Base-by-base conservation (phyloP, 2,113 vertebrate genomes). In the Nesoenas mayeri region DNA sequence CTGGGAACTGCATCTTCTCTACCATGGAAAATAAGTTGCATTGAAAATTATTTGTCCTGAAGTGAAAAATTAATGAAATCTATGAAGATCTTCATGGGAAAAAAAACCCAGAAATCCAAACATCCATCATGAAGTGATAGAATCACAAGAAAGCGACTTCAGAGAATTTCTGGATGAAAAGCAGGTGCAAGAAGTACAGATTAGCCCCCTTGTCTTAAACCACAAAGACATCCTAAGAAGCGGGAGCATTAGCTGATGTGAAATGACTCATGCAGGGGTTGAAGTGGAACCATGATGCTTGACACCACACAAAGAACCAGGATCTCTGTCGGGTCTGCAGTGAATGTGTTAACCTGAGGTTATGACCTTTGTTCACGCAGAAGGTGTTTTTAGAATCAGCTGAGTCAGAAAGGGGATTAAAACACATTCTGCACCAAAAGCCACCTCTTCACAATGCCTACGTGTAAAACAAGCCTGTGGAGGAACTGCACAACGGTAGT, bases 391-490 rank as follows among this genome's bases (percentile, higher is more conserved):
- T 22, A 26, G 3, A 11, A 8, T 11, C 7, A 4, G 34, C 16
- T 75, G 38, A 61, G 54, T 29, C 82, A 62, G 77, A 44, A 81
- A 69, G 4, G 60, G 28, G 31, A 70, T 54, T 24, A 54, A 38
- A 54, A 32, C 0, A 0, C 34, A 17, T 66, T 31, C 40, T 47
- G 34, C 57, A 70, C 44, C 31, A 31, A 69, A 48, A 56, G n/a
- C 25, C 13, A 34, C 79, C 66, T 42, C 40, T 31, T 91, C 54
- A 26, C 60, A 64, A 12, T 81, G 94, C 94, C 91, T 96, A 93
- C 93, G 86, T 91, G 94, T 93, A 47, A 24, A 89, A 96, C 89
- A 83, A 65, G 86, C 38, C 83, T 22, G 69, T 61, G 93, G 83
- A 93, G 87, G 84, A 88, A 93, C 79, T 1, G 21, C 77, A 70